Base-by-base conservation (phyloP, 2,113 vertebrate genomes). In the Onychostoma macrolepis region DNA sequence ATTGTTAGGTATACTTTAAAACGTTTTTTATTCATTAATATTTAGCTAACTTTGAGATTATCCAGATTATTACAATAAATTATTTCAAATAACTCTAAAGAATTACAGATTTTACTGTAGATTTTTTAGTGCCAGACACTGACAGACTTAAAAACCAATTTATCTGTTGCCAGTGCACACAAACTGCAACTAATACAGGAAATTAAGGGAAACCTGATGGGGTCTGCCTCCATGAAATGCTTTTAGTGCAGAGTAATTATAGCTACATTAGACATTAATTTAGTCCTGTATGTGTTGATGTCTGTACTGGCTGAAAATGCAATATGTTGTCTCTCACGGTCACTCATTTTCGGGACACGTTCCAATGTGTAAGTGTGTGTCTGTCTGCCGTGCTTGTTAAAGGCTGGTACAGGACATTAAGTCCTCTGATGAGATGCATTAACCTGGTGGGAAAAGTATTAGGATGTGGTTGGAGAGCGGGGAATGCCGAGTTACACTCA, bases 191-290 rank as follows among this genome's bases (percentile, higher is more conserved):
- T 90, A 91, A 89, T 86, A 61, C 48, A 78, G 43, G 24, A 89
- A 86, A 86, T 86, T 87, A 76, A 84, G 79, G 80, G 74, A 28
- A 84, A 43, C 41, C 86, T 84, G 83, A 90, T 89, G 80, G 83
- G 76, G 87, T 83, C 80, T n/a, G 78, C 87, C 76, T 86, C 80
- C 86, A 89, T 90, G 85, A 90, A 84, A 84, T 48, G 80, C 79
- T 86, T 91, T 91, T 84, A 87, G 90, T 85, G 84, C 24, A 83
- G 77, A 65, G 74, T 84, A 90, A 92, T 92, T 84, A 87, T 69
- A 80, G 87, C 80, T 90, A 45, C 88, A 92, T 87, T 88, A 84
- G 86, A 84, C 88, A 89, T 89, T 87, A 84, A 89, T 90, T 90
- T 80, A 84, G 78, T 88, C 45, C 71, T 43, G 75, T 28, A 48